Base-by-base conservation (phyloP, 2,888 invertebrate genomes). In the Drepanosiphum platanoidis region DNA sequence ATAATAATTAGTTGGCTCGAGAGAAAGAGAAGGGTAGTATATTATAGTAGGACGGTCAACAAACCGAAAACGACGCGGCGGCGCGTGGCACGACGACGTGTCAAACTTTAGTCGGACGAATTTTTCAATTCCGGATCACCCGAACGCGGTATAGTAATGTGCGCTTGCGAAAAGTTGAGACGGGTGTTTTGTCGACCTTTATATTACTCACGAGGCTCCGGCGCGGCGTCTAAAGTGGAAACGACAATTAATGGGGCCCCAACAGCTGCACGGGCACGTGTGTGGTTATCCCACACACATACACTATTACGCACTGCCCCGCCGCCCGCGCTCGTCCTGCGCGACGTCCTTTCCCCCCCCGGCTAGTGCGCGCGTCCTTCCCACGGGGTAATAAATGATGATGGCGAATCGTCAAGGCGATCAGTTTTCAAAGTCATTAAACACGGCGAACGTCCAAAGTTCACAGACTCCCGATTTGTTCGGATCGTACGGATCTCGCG, bases 201-300 rank as follows among this genome's bases (percentile, higher is more conserved):
- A 68, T 75, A 68, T 75, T 22, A 42, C 74, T 75, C 75, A 75
- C 83, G 30, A n/a, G n/a, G n/a, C n/a, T n/a, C n/a, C n/a, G n/a
- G n/a, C n/a, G n/a, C 58, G 30, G n/a, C 32, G 74, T 66, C 42
- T 46, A 64, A 74, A 74, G 83, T 74, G 83, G 83, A 84, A 84
- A 75, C 68, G 75, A 39, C 83, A 75, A 84, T 84, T 84, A 84
- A 84, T 84, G 75, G 66, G 46, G 58, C 30, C 83, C 34, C 39
- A n/a, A 75, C 83, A 84, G 83, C 83, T 84, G 83, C 75, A 52
- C 83, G 30, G 75, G 83, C 83, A 84, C 83, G 75, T 84, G 83
- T 84, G 83, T 52, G 83, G 83, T 84, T 84, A 84, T 84, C 83
- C 83, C 83, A 84, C 83, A 83, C 75, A 27, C 83, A 84, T 75